A percentile compares a stretch with the other conserved stretches of the same genome.
Conservation (phyloP, 2,888 invertebrate genomes). For the Proisotoma minuta region DNA sequence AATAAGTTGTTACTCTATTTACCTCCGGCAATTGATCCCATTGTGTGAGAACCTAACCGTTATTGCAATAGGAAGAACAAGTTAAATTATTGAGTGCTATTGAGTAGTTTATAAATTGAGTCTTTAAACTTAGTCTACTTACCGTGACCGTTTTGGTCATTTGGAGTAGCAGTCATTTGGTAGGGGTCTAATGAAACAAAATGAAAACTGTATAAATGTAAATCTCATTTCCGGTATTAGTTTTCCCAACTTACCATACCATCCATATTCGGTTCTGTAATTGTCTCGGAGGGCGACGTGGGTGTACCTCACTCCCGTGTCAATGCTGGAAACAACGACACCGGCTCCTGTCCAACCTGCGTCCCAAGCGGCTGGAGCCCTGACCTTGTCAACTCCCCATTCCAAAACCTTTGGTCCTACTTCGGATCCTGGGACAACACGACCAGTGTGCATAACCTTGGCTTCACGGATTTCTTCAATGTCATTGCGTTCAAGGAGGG, state of each 20-base stretch:
- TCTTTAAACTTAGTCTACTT: neutral
- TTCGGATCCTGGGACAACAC: neutral
- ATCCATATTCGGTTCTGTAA: slow-evolving; percentile 9
- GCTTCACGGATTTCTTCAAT: slow-evolving; percentile 29
- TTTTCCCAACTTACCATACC: slow-evolving; percentile 9
- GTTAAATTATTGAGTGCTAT: no score
- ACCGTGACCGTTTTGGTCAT: slow-evolving; percentile 20
- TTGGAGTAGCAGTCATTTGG: neutral
- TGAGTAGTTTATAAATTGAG: neutral
- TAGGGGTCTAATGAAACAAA: slow-evolving; percentile 24
- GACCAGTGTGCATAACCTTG: slow-evolving; percentile 13
- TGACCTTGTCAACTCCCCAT: slow-evolving; percentile 22
- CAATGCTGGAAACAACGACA: slow-evolving; percentile 27
- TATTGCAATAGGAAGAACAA: no score
- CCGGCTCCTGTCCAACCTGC: slow-evolving; percentile 21
- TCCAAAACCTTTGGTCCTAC: slow-evolving; percentile 10
- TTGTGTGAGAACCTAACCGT: slow-evolving; percentile 30
- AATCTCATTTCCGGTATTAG: neutral
- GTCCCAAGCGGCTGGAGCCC: slow-evolving; percentile 22
- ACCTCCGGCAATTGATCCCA: no score
- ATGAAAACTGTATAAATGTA: neutral
- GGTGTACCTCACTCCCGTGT: slow-evolving; percentile 22
- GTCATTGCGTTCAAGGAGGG: slow-evolving; percentile 8
- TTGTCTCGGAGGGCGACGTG: slow-evolving; percentile 4
- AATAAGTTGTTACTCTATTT: no score